Base-by-base conservation (phyloP, 2,888 invertebrate species). In the Zaprionus bogoriensis region DNA sequence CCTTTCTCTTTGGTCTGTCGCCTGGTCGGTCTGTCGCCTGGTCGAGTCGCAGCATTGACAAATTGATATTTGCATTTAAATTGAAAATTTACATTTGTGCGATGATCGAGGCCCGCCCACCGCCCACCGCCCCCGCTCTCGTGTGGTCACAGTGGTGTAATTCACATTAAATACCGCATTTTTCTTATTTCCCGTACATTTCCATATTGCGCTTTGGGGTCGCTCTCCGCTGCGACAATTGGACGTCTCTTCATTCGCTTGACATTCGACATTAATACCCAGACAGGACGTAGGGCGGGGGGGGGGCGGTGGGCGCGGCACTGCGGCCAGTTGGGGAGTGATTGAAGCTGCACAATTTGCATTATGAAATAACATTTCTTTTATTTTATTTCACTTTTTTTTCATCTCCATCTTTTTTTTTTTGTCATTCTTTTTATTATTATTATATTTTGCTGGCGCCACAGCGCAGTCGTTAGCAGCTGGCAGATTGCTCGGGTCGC, bases 61-160 rank as follows among this genome's bases (percentile, higher is more conserved):
- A 90, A 90, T 90, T 90, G 91, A 91, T 91, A 90, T 90, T 90
- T 91, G 91, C 90, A 90, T 90, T 90, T 90, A 90, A 90, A 90
- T 90, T 91, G 90, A 90, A 90, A 90, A 90, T 90, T 89, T 90
- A 90, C 90, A 90, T 90, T 90, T 89, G 89, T 87, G 69, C 80
- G 68, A 64, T 74, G 79, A 82, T 77, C 77, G 75, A 75, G 64
- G 62, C 62, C n/a, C 44, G 14, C 17, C 9, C 44, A 28, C 36
- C n/a, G 17, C 2, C 19, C 10, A 22, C 19, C 30, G 2, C 22
- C 9, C 32, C 25, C 6, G 6, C 20, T 20, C 19, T 28, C 73
- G 71, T 87, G 88, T 87, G 89, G 89, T 89, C 90, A 90, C 90
- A 90, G 88, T 89, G 90, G 90, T 89, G 83, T 89, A 90, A 90